Evolutionary conservation across 2,797 vertebrate genomes (phyloP).

Genomic region (Tangara arthus): DNA sequence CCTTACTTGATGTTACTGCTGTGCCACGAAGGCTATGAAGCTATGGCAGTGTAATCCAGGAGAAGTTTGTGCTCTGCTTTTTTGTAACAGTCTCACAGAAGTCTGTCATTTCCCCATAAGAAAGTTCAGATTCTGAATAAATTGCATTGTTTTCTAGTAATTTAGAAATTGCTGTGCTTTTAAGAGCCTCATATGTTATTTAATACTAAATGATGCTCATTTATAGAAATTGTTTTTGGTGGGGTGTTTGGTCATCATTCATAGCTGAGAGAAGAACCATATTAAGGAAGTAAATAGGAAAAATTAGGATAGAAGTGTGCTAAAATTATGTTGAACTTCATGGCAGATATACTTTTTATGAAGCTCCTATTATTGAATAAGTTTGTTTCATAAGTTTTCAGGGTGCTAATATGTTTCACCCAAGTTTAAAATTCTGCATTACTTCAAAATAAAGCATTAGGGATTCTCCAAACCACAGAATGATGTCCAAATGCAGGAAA

Average conservation of each 20-base stretch:
- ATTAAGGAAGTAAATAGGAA: background rate
- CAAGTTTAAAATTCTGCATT: background rate
- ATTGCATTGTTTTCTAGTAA: background rate
- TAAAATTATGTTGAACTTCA: background rate
- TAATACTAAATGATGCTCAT: background rate
- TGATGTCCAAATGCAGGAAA: background rate
- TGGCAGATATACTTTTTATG: background rate
- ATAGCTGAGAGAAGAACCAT: background rate
- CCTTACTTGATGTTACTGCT: background rate
- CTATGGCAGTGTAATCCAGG: background rate
- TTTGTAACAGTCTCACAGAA: background rate
- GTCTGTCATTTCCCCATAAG: background rate
- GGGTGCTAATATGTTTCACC: background rate
- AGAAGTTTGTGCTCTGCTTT: background rate
- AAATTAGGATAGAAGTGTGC: background rate
- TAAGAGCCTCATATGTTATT: background rate
- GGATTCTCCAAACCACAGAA: background rate
- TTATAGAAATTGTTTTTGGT: background rate
- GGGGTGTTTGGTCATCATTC: background rate
- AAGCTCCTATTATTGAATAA: background rate
- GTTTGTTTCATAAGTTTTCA: background rate
- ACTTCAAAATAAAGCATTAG: background rate
- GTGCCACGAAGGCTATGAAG: background rate
- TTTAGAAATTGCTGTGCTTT: background rate
- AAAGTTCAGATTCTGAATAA: background rate